These are phyloP conservation scores for Spea multiplicata DNA, from an alignment of 2,113 vertebrate species.

Conservation along the genomic window DNA sequence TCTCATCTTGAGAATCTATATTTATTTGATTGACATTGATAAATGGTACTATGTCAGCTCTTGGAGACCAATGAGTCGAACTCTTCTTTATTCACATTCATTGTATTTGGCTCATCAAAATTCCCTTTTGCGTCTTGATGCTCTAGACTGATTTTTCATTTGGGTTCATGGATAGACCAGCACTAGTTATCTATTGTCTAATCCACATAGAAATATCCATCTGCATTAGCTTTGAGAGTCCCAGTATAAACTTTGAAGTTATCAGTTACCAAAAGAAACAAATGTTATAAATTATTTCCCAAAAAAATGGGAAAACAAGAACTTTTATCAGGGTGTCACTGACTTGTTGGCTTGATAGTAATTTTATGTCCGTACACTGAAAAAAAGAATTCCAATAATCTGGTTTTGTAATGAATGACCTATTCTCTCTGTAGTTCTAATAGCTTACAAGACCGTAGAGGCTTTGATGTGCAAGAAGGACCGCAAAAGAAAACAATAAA, in stretches of 20 bases:
- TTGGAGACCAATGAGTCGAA: no score
- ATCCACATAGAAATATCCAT: no score
- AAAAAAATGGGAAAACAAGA: background rate
- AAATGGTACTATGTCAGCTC: no score
- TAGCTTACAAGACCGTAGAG: constrained; percentile 59
- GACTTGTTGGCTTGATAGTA: accelerated
- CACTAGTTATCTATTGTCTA: no score
- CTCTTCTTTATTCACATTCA: no score
- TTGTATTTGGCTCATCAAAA: no score
- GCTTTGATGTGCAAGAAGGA: constrained; percentile 69
- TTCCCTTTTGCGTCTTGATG: no score
- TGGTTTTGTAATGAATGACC: constrained; percentile 57
- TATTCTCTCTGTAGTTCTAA: constrained; percentile 52
- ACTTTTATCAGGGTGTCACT: constrained; percentile 20
- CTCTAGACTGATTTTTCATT: no score
- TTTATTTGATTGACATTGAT: no score
- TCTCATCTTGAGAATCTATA: no score
- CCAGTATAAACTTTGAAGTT: background rate
- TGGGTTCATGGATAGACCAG: no score
- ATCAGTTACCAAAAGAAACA: background rate
- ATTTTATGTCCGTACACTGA: constrained; percentile 45
- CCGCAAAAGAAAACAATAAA: constrained; percentile 66
- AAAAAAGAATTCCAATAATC: constrained; percentile 47
- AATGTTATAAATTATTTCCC: background rate
- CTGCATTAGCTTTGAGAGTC: no score